A percentile compares a stretch with the other conserved stretches of the same genome.
These are phyloP conservation scores for Drosophila sucinea DNA, from an alignment of 1,140 invertebrate species.

Conservation along the genomic window DNA sequence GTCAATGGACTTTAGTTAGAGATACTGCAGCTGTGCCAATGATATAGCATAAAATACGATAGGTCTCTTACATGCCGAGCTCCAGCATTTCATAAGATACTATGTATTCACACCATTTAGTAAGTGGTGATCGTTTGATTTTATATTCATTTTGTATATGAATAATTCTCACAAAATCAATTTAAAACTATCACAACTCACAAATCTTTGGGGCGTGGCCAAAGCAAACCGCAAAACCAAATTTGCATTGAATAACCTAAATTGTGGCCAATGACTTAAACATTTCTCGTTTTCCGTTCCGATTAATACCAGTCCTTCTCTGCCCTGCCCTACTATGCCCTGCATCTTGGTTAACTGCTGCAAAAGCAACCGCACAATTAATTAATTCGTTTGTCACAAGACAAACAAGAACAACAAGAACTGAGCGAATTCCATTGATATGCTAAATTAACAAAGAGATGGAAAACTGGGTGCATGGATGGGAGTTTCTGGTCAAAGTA, in stretches of 20 bases:
- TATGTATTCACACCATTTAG: not conserved
- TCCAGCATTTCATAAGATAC: conserved; percentile 1
- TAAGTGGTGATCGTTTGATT: not conserved
- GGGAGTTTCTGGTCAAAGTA: not conserved
- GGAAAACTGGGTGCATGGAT: not conserved
- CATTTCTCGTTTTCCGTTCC: conserved; percentile 39
- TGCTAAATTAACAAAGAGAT: conserved; percentile 6
- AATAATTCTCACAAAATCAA: conserved; percentile 1
- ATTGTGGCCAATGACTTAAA: conserved; percentile 50
- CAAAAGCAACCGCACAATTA: conserved; percentile 3
- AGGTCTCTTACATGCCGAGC: not conserved
- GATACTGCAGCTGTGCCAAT: conserved; percentile 47
- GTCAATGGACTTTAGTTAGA: conserved; percentile 54
- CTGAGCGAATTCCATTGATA: not conserved
- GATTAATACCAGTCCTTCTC: not conserved
- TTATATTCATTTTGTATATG: conserved; percentile 8
- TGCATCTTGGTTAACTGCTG: conserved; percentile 2
- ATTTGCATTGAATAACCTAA: conserved; percentile 58
- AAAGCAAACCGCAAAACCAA: conserved; percentile 23
- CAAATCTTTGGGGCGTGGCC: conserved; percentile 28
- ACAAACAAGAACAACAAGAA: not conserved
- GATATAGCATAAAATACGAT: conserved; percentile 44
- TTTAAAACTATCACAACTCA: conserved; percentile 9
- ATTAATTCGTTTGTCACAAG: conserved; percentile 12
- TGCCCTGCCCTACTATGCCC: not conserved